A percentile compares a stretch with the other conserved stretches of the same genome.
phyloP scores from a whole-genome alignment of 2,888 invertebrate genomes.

The Lamellibrachia columna region DNA sequence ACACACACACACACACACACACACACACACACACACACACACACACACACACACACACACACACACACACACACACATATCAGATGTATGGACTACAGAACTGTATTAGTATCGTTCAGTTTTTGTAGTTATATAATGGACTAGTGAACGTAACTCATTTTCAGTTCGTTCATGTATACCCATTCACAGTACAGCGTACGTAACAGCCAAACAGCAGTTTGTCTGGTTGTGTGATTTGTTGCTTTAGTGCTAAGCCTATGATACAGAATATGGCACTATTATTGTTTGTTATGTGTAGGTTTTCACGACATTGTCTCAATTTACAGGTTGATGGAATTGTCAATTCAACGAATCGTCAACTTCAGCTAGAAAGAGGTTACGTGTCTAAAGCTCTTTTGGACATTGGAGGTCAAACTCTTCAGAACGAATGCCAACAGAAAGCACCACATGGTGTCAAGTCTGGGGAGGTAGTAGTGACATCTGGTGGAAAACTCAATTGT shows the following conservation, averaged over 20 bases:
- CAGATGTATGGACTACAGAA: too few relatives aligned
- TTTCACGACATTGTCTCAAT: not conserved
- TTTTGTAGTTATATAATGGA: not conserved
- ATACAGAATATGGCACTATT: not conserved
- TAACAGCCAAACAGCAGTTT: too few relatives aligned
- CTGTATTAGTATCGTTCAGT: not conserved
- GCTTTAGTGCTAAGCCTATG: too few relatives aligned
- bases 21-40: too few relatives aligned
- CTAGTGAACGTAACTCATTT: too few relatives aligned
- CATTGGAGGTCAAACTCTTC: not conserved
- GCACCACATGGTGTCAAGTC: not conserved
- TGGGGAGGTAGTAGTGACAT: not conserved
- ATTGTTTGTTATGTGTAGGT: not conserved
- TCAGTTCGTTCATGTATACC: too few relatives aligned
- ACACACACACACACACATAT: too few relatives aligned
- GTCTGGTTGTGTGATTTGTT: too few relatives aligned
- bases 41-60: too few relatives aligned
- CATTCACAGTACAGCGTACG: too few relatives aligned
- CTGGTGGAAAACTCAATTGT: not conserved
- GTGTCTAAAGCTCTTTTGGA: not conserved
- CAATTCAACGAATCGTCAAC: not conserved
- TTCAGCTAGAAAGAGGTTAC: not conserved
- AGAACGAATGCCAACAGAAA: not conserved
- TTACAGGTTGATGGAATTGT: slow-evolving; percentile 11
- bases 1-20: too few relatives aligned